phyloP scores from a whole-genome alignment of 2,797 vertebrate genomes.

The Lagodon rhomboides region DNA sequence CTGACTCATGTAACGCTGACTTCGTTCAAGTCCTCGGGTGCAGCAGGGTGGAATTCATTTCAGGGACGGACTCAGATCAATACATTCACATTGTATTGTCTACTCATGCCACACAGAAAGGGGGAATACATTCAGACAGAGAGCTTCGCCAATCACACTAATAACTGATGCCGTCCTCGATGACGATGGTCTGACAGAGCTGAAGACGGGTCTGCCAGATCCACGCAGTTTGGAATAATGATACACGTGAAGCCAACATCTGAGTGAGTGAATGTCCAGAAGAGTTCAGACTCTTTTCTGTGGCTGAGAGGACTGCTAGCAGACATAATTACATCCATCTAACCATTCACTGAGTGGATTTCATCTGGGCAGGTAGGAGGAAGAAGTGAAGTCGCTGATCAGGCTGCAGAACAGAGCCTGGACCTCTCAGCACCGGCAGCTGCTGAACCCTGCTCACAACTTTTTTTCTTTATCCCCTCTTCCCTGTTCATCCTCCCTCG shows the following conservation, averaged over 20 bases:
- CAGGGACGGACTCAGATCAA: slow-evolving; percentile 60
- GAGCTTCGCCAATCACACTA: slow-evolving; percentile 28
- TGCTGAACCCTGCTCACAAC: slow-evolving; percentile 5
- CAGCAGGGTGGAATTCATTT: slow-evolving; percentile 64
- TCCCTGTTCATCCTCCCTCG: not conserved
- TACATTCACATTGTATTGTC: slow-evolving; percentile 67
- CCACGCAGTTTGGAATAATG: too few relatives aligned
- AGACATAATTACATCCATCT: slow-evolving; percentile 6
- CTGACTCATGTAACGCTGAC: slow-evolving; percentile 46
- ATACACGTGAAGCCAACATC: not conserved
- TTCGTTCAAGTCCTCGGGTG: slow-evolving; percentile 54
- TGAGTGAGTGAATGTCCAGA: not conserved
- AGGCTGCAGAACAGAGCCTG: not conserved
- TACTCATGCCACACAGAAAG: slow-evolving; percentile 32
- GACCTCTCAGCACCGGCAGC: not conserved
- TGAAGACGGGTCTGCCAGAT: not conserved
- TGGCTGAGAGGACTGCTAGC: not conserved
- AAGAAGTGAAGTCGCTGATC: slow-evolving; percentile 3
- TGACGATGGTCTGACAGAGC: not conserved
- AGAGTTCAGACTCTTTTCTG: not conserved
- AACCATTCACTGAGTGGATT: slow-evolving; percentile 23
- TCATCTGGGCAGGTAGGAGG: slow-evolving; percentile 16
- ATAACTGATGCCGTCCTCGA: slow-evolving; percentile 21
- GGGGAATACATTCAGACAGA: slow-evolving; percentile 43
- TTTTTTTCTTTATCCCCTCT: not conserved